phyloP scores from a whole-genome alignment of 2,113 vertebrate species.

The Oryzias curvinotus region DNA sequence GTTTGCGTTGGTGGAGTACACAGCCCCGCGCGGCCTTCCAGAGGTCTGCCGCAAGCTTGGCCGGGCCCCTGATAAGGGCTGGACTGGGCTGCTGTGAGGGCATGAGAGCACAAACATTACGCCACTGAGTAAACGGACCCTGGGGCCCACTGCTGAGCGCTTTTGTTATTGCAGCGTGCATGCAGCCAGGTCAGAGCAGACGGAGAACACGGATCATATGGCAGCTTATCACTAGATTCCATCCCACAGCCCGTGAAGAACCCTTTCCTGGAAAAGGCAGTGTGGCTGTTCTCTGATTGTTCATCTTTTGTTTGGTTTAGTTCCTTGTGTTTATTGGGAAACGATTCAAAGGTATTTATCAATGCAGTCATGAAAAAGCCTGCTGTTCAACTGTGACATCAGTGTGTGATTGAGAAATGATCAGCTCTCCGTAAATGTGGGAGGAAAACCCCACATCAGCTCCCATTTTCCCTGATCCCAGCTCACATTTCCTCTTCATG shows the following conservation, averaged over 20 bases:
- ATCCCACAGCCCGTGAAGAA: constrained; percentile 43
- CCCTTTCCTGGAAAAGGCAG: constrained; percentile 52
- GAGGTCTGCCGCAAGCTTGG: constrained; percentile 19
- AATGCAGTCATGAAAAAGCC: constrained; percentile 28
- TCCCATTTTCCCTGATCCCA: no score
- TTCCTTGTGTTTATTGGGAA: constrained; percentile 29
- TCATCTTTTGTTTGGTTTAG: constrained; percentile 18
- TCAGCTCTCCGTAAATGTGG: no score
- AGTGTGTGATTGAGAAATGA: no score
- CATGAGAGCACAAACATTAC: constrained; percentile 78
- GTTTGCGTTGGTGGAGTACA: constrained; percentile 65
- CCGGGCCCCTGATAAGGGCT: constrained; percentile 66
- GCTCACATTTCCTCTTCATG: no score
- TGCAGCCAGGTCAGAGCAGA: constrained; percentile 58
- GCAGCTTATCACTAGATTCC: constrained; percentile 69
- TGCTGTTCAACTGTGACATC: no score
- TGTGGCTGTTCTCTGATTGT: constrained; percentile 30
- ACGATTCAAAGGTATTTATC: constrained; percentile 53
- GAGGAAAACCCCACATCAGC: no score
- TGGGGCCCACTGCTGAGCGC: constrained; percentile 63
- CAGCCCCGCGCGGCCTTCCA: constrained; percentile 37
- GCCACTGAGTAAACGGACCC: constrained; percentile 77
- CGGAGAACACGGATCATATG: constrained; percentile 66
- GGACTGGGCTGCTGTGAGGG: constrained; percentile 64
- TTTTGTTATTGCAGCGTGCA: constrained; percentile 72